Conservation (phyloP, 2,888 invertebrate species). For the Lithosia quadra region DNA sequence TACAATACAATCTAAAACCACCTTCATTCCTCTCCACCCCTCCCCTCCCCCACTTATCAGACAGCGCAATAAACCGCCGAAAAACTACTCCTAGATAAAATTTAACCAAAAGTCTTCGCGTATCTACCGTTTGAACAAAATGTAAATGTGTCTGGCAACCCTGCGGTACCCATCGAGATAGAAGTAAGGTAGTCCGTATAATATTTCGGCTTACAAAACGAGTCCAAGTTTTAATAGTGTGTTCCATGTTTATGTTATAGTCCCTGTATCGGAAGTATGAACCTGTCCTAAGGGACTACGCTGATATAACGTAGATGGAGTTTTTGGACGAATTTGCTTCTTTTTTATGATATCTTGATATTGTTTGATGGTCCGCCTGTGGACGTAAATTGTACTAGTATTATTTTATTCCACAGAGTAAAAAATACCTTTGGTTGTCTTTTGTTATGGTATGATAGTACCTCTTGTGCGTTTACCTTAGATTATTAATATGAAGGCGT, state of each 20-base stretch:
- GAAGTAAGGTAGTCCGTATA: constrained; percentile 84
- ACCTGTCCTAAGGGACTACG: constrained; percentile 59
- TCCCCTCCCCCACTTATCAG: constrained; percentile 22
- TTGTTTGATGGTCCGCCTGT: constrained; percentile 17
- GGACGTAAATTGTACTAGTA: constrained; percentile 1
- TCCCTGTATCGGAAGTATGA: constrained; percentile 68
- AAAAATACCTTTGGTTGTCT: not conserved
- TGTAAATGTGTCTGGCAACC: constrained; percentile 79
- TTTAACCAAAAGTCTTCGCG: constrained; percentile 55
- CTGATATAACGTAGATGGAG: constrained; percentile 50
- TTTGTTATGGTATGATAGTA: not conserved
- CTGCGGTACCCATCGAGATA: constrained; percentile 74
- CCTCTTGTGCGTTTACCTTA: too few relatives aligned
- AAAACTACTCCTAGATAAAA: constrained; percentile 55
- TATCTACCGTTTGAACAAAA: constrained; percentile 73
- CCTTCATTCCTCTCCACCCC: constrained; percentile 10
- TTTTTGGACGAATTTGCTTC: constrained; percentile 36
- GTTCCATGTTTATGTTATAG: constrained; percentile 84
- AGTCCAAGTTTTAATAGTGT: constrained; percentile 87
- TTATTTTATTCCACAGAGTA: too few relatives aligned
- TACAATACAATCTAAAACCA: constrained; percentile 19
- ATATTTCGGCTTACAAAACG: constrained; percentile 86
- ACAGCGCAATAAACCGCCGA: constrained; percentile 47
- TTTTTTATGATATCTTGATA: constrained; percentile 35
- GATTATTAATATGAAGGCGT: too few relatives aligned